Conservation (phyloP, 2,888 invertebrate genomes). For the Xylocampa areola region DNA sequence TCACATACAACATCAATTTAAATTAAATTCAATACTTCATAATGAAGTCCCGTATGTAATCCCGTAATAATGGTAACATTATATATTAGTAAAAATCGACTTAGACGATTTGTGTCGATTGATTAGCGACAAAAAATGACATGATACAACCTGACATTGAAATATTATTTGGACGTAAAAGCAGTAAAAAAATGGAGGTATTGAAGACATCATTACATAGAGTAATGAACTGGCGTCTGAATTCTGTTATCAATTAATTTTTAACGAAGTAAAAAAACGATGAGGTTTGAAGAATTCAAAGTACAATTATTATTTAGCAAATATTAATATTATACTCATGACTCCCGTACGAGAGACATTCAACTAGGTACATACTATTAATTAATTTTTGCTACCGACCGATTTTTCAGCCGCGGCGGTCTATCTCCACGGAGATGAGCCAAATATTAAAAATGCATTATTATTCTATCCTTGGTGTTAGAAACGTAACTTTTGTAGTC, state of each 20-base stretch:
- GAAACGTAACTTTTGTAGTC: no score
- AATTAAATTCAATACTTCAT: constrained; percentile 21
- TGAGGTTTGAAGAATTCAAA: constrained; percentile 7
- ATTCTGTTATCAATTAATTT: constrained; percentile 32
- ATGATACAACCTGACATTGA: constrained; percentile 43
- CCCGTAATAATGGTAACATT: constrained; percentile 61
- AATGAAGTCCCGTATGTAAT: constrained; percentile 60
- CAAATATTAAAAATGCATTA: no score
- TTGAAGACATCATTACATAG: constrained; percentile 31
- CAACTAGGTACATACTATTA: no score
- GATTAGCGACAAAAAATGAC: constrained; percentile 50
- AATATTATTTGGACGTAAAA: constrained; percentile 25
- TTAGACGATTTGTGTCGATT: constrained; percentile 31
- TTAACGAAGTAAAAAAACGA: constrained; percentile 11
- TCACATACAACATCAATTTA: constrained; percentile 18
- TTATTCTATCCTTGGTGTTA: no score
- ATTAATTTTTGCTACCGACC: no score
- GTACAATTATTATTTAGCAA: no score
- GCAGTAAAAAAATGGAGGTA: constrained; percentile 30
- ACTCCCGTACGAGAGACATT: no score
- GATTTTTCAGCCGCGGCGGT: no score
- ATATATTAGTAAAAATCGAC: constrained; percentile 41
- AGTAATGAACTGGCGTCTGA: constrained; percentile 51
- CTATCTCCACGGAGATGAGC: no score
- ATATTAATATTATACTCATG: no score